A percentile compares a stretch with the other conserved stretches of the same genome.
Evolutionary conservation across 2,888 invertebrate species (phyloP).

Genomic region (Caenorhabditis auriculariae): DNA sequence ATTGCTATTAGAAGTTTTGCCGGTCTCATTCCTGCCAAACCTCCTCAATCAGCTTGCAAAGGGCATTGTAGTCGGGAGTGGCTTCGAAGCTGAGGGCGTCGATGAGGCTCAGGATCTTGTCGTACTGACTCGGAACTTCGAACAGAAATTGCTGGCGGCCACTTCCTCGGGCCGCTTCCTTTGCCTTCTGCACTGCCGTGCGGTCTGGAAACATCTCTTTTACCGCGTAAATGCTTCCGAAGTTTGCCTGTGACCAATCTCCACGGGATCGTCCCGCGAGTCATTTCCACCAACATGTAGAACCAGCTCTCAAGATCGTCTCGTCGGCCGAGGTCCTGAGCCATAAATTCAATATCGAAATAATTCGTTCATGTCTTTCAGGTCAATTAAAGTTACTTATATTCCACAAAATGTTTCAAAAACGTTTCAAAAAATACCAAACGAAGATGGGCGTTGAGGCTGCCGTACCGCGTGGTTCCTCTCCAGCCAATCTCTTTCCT

Average conservation of each 20-base stretch:
- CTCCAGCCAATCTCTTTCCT: constrained; percentile 53
- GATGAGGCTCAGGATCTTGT: constrained; percentile 35
- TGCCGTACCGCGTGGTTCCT: constrained; percentile 52
- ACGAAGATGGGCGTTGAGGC: constrained; percentile 33
- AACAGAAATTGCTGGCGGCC: constrained; percentile 37
- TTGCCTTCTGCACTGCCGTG: constrained; percentile 33
- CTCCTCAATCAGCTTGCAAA: constrained; percentile 35
- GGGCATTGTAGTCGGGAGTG: constrained; percentile 40
- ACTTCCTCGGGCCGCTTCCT: constrained; percentile 23
- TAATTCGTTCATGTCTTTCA: not conserved
- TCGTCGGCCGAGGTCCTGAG: constrained; percentile 37
- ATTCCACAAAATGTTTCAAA: not conserved
- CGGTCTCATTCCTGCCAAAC: too few species aligned
- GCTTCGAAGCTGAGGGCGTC: constrained; percentile 46
- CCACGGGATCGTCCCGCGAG: constrained; percentile 50
- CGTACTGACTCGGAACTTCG: constrained; percentile 41
- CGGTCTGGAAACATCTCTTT: constrained; percentile 25
- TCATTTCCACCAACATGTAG: constrained; percentile 48
- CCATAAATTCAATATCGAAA: not conserved
- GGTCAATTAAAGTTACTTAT: not conserved
- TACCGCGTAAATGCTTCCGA: not conserved
- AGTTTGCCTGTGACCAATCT: constrained; percentile 37
- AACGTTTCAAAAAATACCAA: not conserved
- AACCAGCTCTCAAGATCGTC: constrained; percentile 54
- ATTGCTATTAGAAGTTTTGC: not conserved